These are phyloP conservation scores for Alligator mississippiensis DNA, from an alignment of 2,113 vertebrate genomes.

Conservation along the genomic window DNA sequence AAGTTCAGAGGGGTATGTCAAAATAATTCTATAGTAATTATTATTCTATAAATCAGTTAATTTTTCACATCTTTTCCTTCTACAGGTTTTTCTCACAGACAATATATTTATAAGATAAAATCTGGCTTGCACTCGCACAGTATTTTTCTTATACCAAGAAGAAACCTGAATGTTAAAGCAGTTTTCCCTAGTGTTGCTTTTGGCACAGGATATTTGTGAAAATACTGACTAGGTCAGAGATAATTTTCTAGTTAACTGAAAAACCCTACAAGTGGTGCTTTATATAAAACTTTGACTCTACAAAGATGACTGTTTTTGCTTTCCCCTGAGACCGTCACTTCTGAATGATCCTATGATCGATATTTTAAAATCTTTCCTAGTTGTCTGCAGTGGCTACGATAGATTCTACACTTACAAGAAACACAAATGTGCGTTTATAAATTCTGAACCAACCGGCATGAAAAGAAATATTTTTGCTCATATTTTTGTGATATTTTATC, in stretches of 20 bases:
- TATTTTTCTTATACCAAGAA: background rate
- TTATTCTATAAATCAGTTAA: background rate
- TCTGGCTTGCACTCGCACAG: background rate
- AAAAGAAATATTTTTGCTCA: background rate
- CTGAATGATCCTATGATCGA: background rate
- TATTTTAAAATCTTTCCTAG: background rate
- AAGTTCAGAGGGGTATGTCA: background rate
- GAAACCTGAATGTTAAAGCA: background rate
- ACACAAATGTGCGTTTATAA: background rate
- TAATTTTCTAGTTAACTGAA: background rate
- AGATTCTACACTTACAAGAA: background rate
- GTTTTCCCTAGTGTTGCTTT: background rate
- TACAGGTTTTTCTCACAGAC: background rate
- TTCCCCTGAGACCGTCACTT: background rate
- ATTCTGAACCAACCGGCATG: background rate
- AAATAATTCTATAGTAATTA: background rate
- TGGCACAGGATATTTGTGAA: background rate
- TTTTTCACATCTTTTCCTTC: background rate
- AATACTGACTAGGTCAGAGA: background rate
- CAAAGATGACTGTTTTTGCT: background rate
- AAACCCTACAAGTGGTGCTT: background rate
- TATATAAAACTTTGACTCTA: accelerated
- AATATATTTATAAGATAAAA: background rate
- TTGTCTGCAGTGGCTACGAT: background rate
- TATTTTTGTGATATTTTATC: background rate